These are phyloP conservation scores for Tiliacea aurago DNA, from an alignment of 2,888 invertebrate genomes.

Conservation along the genomic window DNA sequence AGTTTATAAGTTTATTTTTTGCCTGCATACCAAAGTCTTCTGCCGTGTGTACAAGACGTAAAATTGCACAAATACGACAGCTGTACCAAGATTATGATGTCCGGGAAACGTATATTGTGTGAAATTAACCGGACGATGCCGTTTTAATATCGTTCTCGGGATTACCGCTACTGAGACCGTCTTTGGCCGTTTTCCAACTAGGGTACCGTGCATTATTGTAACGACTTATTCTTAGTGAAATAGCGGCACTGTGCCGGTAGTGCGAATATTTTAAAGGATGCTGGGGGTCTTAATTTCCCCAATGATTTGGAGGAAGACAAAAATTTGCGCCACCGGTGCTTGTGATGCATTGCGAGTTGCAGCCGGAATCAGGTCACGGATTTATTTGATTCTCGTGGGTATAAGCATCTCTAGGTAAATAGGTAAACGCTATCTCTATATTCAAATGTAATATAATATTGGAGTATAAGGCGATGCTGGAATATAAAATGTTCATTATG, in stretches of 20 bases:
- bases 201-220: constrained; percentile 77
- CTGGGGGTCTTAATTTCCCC: constrained; percentile 54
- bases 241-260: constrained; percentile 60
- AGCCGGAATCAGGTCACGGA: constrained; percentile 37
- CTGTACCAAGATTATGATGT: constrained; percentile 41
- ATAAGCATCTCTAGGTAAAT: not conserved
- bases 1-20: not conserved
- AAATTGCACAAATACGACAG: constrained; percentile 31
- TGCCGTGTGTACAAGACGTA: not conserved
- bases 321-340: constrained; percentile 27
- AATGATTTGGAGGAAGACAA: constrained; percentile 50
- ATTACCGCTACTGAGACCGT: constrained; percentile 63
- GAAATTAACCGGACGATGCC: constrained; percentile 61
- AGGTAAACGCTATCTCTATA: not conserved
- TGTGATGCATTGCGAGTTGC: constrained; percentile 24
- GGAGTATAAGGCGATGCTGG: not conserved
- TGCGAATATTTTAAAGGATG: constrained; percentile 39
- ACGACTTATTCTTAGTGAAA: constrained; percentile 73
- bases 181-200: constrained; percentile 80
- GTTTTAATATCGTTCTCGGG: constrained; percentile 65
- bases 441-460: not conserved
- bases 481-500: not conserved
- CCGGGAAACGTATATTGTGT: constrained; percentile 53
- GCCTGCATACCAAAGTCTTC: not conserved
- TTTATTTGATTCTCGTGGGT: constrained; percentile 16